Percentiles rank a stretch among this genome's conserved stretches.
Evolutionary conservation across 2,888 invertebrate genomes (phyloP).

Genomic region (Artemia sinica): DNA sequence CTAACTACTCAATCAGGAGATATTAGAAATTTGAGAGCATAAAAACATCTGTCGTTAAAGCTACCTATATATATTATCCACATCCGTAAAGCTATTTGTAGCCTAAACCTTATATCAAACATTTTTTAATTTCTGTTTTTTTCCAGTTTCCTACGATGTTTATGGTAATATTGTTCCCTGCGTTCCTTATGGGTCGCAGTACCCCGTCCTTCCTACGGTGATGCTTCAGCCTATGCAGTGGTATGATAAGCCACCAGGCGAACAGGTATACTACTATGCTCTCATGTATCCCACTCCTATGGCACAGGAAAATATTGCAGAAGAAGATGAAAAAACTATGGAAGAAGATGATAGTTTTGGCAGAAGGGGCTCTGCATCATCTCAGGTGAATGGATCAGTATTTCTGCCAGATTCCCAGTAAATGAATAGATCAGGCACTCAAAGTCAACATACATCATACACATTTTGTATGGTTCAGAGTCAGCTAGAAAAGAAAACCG

Average conservation of each 20-base stretch:
- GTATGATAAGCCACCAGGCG: constrained; percentile 11
- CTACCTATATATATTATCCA: no score
- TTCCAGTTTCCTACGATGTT: constrained; percentile 8
- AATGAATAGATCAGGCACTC: no score
- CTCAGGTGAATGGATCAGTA: neutral
- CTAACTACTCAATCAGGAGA: no score
- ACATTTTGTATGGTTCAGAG: no score
- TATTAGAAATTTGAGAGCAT: no score
- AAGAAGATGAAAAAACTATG: neutral
- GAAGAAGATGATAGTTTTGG: constrained; percentile 2
- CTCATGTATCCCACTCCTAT: constrained; percentile 2
- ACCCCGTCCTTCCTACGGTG: neutral
- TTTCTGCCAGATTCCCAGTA: no score
- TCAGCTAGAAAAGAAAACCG: no score
- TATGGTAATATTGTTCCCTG: neutral
- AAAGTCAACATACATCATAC: no score
- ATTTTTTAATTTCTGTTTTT: neutral
- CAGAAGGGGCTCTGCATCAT: neutral
- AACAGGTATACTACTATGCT: constrained; percentile 6
- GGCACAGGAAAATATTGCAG: neutral
- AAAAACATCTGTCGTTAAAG: no score
- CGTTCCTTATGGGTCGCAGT: constrained; percentile 4
- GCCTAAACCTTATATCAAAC: no score
- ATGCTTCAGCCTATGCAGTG: constrained; percentile 13
- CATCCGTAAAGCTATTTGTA: no score